Base-by-base conservation (phyloP, 2,888 invertebrate genomes). In the Cheilosia vernalis region DNA sequence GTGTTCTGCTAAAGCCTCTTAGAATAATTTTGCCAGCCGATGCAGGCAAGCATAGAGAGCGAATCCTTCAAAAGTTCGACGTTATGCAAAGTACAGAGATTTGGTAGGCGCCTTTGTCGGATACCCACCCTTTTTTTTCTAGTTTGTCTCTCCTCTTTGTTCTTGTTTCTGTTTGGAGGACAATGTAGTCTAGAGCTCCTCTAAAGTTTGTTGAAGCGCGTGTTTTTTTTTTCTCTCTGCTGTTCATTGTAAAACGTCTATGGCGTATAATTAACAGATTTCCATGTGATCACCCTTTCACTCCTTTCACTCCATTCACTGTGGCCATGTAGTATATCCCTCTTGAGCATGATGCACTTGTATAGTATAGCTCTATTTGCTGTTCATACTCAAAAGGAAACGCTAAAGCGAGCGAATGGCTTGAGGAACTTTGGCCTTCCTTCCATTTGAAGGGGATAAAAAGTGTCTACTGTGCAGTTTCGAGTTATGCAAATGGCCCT, bases 21-120 rank as follows among this genome's bases (percentile, higher is more conserved):
- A 91, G 90, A 88, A 91, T 91, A 15, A 90, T 91, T 27, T 77
- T 90, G 30, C 91, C 91, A 66, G 89, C 86, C 63, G 91, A 91
- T 47, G 90, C 89, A 70, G 89, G 89, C 33, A 87, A 87, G 17
- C 89, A 90, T n/a, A 88, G 90, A 42, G 90, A 90, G 79, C 89
- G 91, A 66, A 90, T 91, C 67, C 87, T 91, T 73, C 91, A 91
- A 77, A 91, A 91, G 87, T 91, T 91, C 82, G 91, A 91, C 72
- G 91, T 90, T 33, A 85, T 85, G 85, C 85, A 85, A 61, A 51
- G 72, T n/a, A 91, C 91, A 10, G 91, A 91, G 84, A 91, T 91
- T 84, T 91, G 91, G 91, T 91, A 90, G 83, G 17, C 13, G 40
- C 7, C 10, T 37, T 56, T 51, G 33, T n/a, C 17, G 24, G 13